Evolutionary conservation across 2,797 vertebrate genomes (phyloP).

Genomic region (Tragelaphus eurycerus): DNA sequence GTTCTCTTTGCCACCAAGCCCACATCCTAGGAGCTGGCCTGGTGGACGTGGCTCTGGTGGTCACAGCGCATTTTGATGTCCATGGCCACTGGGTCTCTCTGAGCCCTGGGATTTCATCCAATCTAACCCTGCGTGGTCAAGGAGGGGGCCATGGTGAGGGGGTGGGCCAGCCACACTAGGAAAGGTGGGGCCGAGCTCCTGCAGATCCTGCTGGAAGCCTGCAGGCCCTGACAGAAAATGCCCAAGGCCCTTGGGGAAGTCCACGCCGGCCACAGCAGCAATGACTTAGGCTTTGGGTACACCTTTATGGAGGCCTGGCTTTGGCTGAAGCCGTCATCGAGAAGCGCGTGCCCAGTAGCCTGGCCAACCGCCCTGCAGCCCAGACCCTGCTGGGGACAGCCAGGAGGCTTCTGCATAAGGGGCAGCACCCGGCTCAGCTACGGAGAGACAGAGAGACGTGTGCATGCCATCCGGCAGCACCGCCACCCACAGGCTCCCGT

Average conservation of each 20-base stretch:
- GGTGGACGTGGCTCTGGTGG: slow-evolving; percentile 80
- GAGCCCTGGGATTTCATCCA: slow-evolving; percentile 89
- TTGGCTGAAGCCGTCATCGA: slow-evolving; percentile 94
- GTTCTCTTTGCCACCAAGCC: slow-evolving; percentile 92
- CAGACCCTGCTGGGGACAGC: slow-evolving; percentile 96
- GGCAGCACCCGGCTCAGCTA: slow-evolving; percentile 93
- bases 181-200: slow-evolving; percentile 82
- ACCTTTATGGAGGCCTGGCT: slow-evolving; percentile 92
- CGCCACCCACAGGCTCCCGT: slow-evolving; percentile 90
- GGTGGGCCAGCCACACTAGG: slow-evolving; percentile 82
- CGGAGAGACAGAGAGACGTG: slow-evolving; percentile 88
- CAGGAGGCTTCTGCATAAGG: slow-evolving; percentile 87
- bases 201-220: slow-evolving; percentile 85
- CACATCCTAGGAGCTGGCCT: slow-evolving; percentile 88
- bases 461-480: slow-evolving; percentile 92
- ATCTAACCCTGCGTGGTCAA: slow-evolving; percentile 92
- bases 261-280: slow-evolving; percentile 94
- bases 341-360: slow-evolving; percentile 92
- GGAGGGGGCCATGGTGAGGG: slow-evolving; percentile 90
- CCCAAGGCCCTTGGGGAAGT: slow-evolving; percentile 92
- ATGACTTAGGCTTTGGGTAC: slow-evolving; percentile 94
- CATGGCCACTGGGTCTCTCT: slow-evolving; percentile 89
- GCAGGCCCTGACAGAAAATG: slow-evolving; percentile 92
- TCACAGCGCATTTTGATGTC: slow-evolving; percentile 92
- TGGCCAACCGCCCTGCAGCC: slow-evolving; percentile 90